phyloP scores from a whole-genome alignment of 2,113 vertebrate genomes.

The Picathartes gymnocephalus region DNA sequence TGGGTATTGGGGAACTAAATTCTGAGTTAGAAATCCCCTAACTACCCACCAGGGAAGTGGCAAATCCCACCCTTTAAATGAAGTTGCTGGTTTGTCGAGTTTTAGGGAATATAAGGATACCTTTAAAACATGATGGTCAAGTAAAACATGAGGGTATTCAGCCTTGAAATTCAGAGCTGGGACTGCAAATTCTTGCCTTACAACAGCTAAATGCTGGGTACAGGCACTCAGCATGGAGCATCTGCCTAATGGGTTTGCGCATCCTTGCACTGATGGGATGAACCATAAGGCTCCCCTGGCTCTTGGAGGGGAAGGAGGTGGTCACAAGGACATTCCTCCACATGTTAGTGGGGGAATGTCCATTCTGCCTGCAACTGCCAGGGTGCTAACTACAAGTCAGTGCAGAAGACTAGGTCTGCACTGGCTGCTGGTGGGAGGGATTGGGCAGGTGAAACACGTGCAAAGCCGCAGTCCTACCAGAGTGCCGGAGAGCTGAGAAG shows the following conservation, averaged over 20 bases:
- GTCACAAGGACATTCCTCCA: neutral
- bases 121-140: neutral
- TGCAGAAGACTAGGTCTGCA: neutral
- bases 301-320: neutral
- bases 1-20: neutral
- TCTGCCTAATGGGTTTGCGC: neutral
- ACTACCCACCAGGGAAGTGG: neutral
- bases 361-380: neutral
- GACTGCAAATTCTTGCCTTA: neutral
- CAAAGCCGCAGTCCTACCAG: slow-evolving; percentile 71
- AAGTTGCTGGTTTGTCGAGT: neutral
- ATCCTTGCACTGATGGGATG: neutral
- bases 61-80: neutral
- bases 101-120: neutral
- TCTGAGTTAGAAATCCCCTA: neutral
- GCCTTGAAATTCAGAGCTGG: neutral
- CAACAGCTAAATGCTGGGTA: neutral
- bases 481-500: slow-evolving; percentile 92
- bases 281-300: neutral
- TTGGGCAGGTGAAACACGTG: accelerated
- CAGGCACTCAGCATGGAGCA: neutral
- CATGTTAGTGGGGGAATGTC: neutral
- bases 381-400: neutral
- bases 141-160: neutral
- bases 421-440: neutral